These are phyloP conservation scores for Etheostoma spectabile DNA, from an alignment of 2,113 vertebrate genomes.

Conservation along the genomic window DNA sequence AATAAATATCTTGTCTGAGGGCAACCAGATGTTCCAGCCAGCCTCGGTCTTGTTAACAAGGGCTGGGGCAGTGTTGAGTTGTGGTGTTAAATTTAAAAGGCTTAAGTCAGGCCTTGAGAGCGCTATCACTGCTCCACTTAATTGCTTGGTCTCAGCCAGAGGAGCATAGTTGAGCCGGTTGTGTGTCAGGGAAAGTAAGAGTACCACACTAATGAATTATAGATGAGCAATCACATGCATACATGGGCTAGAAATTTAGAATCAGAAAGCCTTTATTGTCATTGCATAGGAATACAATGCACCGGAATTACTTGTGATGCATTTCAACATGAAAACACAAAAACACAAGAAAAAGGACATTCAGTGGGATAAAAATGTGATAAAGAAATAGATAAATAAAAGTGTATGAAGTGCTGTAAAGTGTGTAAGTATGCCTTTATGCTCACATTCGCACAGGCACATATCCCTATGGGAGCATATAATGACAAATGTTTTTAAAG, in stretches of 20 bases:
- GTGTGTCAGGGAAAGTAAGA: conserved; percentile 34
- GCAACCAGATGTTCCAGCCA: conserved; percentile 57
- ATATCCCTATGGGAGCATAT: not conserved
- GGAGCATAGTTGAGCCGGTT: conserved; percentile 23
- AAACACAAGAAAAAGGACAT: too few species aligned
- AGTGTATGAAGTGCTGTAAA: not conserved
- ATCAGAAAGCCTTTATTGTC: too few species aligned
- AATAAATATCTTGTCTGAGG: conserved; percentile 60
- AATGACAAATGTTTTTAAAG: not conserved
- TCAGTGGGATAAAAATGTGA: too few species aligned
- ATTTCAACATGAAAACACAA: too few species aligned
- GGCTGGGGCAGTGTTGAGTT: conserved; percentile 27
- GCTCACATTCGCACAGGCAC: not conserved
- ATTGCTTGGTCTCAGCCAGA: conserved; percentile 33
- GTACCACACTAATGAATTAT: conserved; percentile 31
- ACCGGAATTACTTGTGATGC: too few species aligned
- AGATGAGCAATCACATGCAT: conserved; percentile 11
- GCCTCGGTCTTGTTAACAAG: conserved; percentile 52
- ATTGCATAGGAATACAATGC: too few species aligned
- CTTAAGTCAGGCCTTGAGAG: conserved; percentile 54
- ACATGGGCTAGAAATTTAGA: not conserved
- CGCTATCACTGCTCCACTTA: conserved; percentile 45
- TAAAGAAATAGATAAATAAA: too few species aligned
- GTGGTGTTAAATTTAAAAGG: conserved; percentile 58
- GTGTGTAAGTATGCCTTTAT: not conserved